phyloP scores from a whole-genome alignment of 2,797 vertebrate genomes.

The Hirundo rustica region DNA sequence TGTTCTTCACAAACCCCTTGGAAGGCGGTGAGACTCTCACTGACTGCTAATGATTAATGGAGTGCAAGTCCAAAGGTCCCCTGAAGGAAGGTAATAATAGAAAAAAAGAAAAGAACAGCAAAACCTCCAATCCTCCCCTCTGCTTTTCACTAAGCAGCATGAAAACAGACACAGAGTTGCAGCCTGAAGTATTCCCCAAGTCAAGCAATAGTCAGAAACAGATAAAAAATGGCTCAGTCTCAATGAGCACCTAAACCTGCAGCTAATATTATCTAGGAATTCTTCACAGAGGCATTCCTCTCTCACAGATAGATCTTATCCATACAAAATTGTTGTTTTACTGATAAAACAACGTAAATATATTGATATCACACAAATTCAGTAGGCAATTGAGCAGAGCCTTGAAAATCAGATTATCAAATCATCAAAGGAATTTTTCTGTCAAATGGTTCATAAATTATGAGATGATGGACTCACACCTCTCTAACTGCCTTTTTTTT shows the following conservation, averaged over 20 bases:
- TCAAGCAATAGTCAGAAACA: not conserved
- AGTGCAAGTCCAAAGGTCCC: not conserved
- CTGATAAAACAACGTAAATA: not conserved
- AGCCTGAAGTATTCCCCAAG: not conserved
- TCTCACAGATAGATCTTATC: not conserved
- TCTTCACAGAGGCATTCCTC: not conserved
- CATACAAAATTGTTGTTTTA: not conserved
- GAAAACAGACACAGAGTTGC: accelerated
- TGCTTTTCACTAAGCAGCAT: not conserved
- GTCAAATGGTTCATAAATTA: not conserved
- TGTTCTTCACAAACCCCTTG: not conserved
- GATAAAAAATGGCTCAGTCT: not conserved
- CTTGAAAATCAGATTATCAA: not conserved
- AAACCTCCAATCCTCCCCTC: not conserved
- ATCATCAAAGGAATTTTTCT: not conserved
- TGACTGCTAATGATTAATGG: not conserved
- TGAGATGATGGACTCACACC: not conserved
- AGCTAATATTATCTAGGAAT: not conserved
- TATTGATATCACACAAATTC: not conserved
- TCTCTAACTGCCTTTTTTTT: not conserved
- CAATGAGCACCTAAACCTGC: not conserved
- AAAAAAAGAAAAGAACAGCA: not conserved
- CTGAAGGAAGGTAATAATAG: not conserved
- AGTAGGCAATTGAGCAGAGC: not conserved
- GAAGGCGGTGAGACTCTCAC: not conserved